Evolutionary conservation across 2,797 vertebrate species (phyloP).

Genomic region (Dendrocincla tyrannina): DNA sequence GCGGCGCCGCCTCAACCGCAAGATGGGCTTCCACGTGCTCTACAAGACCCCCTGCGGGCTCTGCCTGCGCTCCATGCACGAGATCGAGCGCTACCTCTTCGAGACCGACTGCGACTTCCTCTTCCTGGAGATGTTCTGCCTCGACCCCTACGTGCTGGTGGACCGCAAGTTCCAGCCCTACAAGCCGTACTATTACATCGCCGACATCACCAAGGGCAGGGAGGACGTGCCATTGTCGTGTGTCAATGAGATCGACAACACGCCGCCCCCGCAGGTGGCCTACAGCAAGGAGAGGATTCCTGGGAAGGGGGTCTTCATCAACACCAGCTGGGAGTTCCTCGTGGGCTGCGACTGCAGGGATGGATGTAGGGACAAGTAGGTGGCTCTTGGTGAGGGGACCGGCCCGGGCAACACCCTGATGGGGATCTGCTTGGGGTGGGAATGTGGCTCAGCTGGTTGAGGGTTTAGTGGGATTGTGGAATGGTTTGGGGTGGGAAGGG

Average conservation of each 20-base stretch:
- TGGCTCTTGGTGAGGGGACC: fast-evolving
- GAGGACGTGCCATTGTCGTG: conserved; percentile 96
- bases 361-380: conserved; percentile 94
- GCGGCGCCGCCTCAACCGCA: conserved; percentile 91
- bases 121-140: conserved; percentile 97
- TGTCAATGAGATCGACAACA: conserved; percentile 94
- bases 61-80: conserved; percentile 92
- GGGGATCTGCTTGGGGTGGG: too few species aligned
- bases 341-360: conserved; percentile 96
- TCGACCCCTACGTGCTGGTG: conserved; percentile 96
- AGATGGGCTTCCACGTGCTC: conserved; percentile 97
- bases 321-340: conserved; percentile 90
- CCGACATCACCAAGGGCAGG: conserved; percentile 89
- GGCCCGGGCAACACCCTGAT: fast-evolving
- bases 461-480: fast-evolving
- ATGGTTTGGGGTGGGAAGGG: neutral
- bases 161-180: conserved; percentile 94
- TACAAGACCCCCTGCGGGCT: conserved; percentile 96
- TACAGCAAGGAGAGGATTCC: conserved; percentile 98
- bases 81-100: conserved; percentile 95
- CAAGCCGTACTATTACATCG: conserved; percentile 91
- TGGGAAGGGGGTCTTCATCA: conserved; percentile 93
- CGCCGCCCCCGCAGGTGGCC: conserved; percentile 89
- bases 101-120: conserved; percentile 92
- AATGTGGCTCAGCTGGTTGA: fast-evolving